Evolutionary conservation across 1,140 invertebrate species (phyloP), one percentile per base, ranked within the genome.

Genomic region (Diachasma alloeum): DNA sequence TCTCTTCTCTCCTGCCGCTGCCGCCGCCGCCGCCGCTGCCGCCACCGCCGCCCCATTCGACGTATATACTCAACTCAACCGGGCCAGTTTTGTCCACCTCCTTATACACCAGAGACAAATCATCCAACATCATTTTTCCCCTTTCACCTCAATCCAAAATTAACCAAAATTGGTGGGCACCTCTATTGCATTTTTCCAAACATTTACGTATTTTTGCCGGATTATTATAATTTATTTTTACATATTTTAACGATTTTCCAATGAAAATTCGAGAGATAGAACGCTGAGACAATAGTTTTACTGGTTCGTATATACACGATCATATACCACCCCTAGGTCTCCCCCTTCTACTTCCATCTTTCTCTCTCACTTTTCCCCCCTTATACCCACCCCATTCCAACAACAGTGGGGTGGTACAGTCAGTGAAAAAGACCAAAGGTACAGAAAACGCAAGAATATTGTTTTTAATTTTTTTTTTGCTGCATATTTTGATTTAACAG

Each of bases 261-360:
- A 59, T 72, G 78, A 63, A 87, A 87, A 88, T 85, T 73, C 78
- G 83, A 83, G 87, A 90, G 88, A 86, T 86, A 85, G 85, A 89
- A 85, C 86, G 84, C 84, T 80, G 83, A 80, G 88, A 89, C 88
- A 89, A 89, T 90, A 89, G 86, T 90, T 90, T 84, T 81, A 68
- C 88, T 44, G 84, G 80, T 80, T 75, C 80, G 83, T 89, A 90
- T 90, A 89, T 90, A 89, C 87, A 88, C 86, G 87, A 89, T 89
- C 87, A 90, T 90, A 89, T 90, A 90, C 88, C 88, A 89, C 89
- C 89, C 88, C 88, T 89, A 88, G 86, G 86, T 83, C 82, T 83
- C 83, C 84, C 86, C 86, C 76, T 19, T 48, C 26, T 66, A 5
- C n/a, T 26, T 46, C 56, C 67, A 44, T 42, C 77, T 37, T 70